Evolutionary conservation across 2,797 vertebrate species (phyloP), one percentile per base, ranked within the genome.

Genomic region (Oreonectes daqikongensis): DNA sequence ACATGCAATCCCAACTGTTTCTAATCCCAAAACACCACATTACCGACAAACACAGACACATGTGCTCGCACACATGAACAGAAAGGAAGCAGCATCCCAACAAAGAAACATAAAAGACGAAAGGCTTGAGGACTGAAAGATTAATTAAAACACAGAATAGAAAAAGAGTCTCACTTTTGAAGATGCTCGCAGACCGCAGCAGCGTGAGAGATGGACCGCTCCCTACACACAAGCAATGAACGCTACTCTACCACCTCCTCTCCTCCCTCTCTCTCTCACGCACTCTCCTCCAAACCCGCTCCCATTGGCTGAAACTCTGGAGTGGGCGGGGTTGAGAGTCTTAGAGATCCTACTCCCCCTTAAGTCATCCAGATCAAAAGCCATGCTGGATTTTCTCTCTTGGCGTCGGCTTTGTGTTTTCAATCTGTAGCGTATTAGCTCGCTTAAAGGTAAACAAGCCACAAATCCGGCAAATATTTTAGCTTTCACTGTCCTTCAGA

Each of bases 151-250:
- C 40, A 67, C 52, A 79, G 69, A 72, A 48, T 79, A 70, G 61
- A 40, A 46, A 72, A 53, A 78, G 55, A 69, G 53, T 65, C 65
- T 81, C 61, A 61, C 72, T 61, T 38, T 65, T 78, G 75, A 50
- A 50, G 83, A 84, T 84, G 83, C 81, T 84, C 78, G 71, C 75
- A 69, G 76, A 76, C 83, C 82, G 81, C 83, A 82, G 83, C 72
- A 80, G 72, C 55, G 46, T 63, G 72, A 78, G 78, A 79, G 72
- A 80, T 79, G 76, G 83, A 79, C 78, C 75, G 83, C 81, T 82
- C 78, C 83, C 81, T 68, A 79, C 80, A 79, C 73, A 79, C 69
- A 76, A 71, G 75, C 77, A 64, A 28, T 69, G 50, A 55, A 32
- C 60, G 69, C 32, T 63, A 57, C 69, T 66, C 72, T 79, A 72